Evolutionary conservation across 30 jellyfish, hydroid and myxozoan genomes (phyloP).

Genomic region (Aurelia sp.): DNA sequence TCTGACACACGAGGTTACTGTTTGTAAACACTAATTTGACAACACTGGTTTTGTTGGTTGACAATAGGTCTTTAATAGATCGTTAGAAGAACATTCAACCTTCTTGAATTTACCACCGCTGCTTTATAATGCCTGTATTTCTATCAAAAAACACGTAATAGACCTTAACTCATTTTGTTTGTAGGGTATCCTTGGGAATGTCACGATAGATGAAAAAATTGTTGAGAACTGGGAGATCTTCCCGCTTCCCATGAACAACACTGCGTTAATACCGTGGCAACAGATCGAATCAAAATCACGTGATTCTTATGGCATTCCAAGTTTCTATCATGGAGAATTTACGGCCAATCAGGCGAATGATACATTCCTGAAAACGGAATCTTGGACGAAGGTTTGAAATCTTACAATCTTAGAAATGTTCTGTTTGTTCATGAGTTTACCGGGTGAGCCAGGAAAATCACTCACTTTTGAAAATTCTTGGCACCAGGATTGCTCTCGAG

Average conservation of each 20-base stretch:
- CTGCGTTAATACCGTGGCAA: conserved; percentile 13
- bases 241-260: conserved; percentile 54
- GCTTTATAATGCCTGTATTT: too few species aligned
- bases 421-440: too few species aligned
- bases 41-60: too few species aligned
- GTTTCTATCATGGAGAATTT: conserved; percentile 47
- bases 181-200: conserved; percentile 65
- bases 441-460: too few species aligned
- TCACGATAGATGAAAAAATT: conserved; percentile 17
- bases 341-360: conserved; percentile 44
- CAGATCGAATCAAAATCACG: not conserved
- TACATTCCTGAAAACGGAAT: conserved; percentile 58
- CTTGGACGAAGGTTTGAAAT: conserved; percentile 57
- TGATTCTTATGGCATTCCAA: conserved; percentile 15
- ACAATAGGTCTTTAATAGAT: too few species aligned
- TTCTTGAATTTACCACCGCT: too few species aligned
- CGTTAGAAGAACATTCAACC: too few species aligned
- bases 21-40: too few species aligned
- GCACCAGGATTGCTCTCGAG: too few species aligned
- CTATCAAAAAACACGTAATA: not conserved
- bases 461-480: too few species aligned
- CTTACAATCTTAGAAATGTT: too few species aligned
- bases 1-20: too few species aligned
- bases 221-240: conserved; percentile 60
- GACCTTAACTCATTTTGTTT: not conserved